phyloP scores from a whole-genome alignment of 35 echinoderm and acorn worm genomes.

The Apostichopus japonicus region DNA sequence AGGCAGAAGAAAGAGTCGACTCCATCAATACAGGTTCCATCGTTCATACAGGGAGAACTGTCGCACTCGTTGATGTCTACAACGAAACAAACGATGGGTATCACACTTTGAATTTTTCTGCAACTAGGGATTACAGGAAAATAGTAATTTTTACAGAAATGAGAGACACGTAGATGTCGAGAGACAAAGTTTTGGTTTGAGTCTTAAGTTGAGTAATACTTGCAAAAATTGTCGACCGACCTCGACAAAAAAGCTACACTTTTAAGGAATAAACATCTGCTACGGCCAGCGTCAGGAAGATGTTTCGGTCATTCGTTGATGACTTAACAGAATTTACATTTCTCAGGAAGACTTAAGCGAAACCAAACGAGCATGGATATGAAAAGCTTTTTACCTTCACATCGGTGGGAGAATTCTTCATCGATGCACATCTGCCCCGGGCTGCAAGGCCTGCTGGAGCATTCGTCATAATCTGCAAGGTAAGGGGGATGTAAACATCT shows the following conservation, averaged over 20 bases:
- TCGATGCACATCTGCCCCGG: constrained; percentile 65
- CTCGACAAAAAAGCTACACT: too few species aligned
- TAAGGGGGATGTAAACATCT: not conserved
- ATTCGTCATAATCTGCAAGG: constrained; percentile 68
- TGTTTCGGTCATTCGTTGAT: too few species aligned
- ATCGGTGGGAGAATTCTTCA: constrained; percentile 53
- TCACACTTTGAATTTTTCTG: not conserved
- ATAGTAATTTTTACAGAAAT: too few species aligned
- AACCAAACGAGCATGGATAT: not conserved
- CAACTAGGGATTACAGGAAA: not conserved
- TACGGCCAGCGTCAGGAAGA: too few species aligned
- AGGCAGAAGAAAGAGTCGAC: not conserved
- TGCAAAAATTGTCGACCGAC: too few species aligned
- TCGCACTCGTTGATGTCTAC: constrained; percentile 47
- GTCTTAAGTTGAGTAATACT: too few species aligned
- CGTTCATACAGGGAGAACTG: not conserved
- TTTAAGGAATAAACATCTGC: too few species aligned
- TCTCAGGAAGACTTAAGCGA: too few species aligned
- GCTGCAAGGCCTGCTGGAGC: constrained; percentile 55
- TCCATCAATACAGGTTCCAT: constrained; percentile 5
- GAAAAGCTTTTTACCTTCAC: constrained; percentile 46
- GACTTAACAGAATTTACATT: too few species aligned
- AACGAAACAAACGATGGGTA: not conserved
- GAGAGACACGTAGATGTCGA: too few species aligned
- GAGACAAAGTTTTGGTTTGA: too few species aligned